These are phyloP conservation scores for Trimorus sp. DNA, from an alignment of 2,888 invertebrate species.

Conservation along the genomic window DNA sequence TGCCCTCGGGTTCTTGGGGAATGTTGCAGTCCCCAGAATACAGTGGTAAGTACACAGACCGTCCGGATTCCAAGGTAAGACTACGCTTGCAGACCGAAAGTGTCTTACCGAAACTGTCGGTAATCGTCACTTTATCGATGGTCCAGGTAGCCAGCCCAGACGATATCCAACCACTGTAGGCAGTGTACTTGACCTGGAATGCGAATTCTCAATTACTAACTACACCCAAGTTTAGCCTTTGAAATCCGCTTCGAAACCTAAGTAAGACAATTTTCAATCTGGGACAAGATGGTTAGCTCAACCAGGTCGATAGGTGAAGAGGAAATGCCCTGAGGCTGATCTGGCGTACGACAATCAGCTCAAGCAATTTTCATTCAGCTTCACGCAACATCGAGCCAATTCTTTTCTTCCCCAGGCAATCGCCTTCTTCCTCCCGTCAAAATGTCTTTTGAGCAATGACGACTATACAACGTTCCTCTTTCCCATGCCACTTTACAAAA, in stretches of 20 bases:
- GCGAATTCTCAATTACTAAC: not conserved
- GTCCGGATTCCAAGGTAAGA: constrained; percentile 88
- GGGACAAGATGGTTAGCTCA: too few relatives aligned
- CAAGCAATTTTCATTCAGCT: too few relatives aligned
- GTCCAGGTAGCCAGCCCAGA: constrained; percentile 91
- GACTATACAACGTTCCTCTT: not conserved
- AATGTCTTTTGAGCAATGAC: not conserved
- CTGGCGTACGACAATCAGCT: too few relatives aligned
- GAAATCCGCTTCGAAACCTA: too few relatives aligned
- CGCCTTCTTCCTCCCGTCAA: too few relatives aligned
- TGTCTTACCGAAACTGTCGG: constrained; percentile 92
- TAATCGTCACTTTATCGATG: constrained; percentile 91
- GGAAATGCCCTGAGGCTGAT: too few relatives aligned
- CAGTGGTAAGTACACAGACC: constrained; percentile 88
- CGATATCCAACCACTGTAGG: constrained; percentile 95
- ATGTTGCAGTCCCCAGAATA: constrained; percentile 90
- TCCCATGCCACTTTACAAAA: too few relatives aligned
- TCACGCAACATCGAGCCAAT: too few relatives aligned
- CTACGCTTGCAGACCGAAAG: constrained; percentile 91
- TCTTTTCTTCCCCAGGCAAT: too few relatives aligned
- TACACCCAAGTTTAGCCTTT: too few relatives aligned
- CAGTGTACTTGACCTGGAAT: constrained; percentile 90
- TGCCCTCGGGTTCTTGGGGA: constrained; percentile 82
- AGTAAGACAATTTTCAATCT: too few relatives aligned
- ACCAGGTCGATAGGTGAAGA: too few relatives aligned